Evolutionary conservation across 2,888 invertebrate genomes (phyloP).

Genomic region (Andrena trimmerana): DNA sequence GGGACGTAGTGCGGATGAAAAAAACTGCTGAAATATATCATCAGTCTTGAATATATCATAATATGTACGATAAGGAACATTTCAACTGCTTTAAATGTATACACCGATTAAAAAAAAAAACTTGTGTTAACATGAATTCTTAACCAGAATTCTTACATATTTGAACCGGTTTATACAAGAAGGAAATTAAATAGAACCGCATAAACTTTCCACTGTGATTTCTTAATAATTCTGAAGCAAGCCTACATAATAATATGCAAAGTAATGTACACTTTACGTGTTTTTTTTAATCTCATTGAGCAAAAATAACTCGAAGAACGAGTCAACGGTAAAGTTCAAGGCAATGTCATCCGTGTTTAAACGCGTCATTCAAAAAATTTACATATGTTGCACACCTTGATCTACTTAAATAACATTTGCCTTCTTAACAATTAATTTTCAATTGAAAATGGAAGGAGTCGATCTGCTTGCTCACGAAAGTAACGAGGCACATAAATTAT

Average conservation of each 20-base stretch:
- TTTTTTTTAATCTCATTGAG: not conserved
- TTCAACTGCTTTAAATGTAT: not conserved
- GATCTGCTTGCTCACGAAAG: not conserved
- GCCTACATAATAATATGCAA: not conserved
- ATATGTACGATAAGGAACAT: not conserved
- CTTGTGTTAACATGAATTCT: not conserved
- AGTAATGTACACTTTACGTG: not conserved
- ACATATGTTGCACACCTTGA: not conserved
- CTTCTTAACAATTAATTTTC: no score
- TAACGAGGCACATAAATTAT: not conserved
- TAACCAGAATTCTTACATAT: not conserved
- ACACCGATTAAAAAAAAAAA: not conserved
- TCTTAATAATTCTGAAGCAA: not conserved
- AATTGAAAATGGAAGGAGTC: not conserved
- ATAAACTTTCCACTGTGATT: not conserved
- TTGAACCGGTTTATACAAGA: not conserved
- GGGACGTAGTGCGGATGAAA: slow-evolving; percentile 26
- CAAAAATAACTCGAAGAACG: not conserved
- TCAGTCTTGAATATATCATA: not conserved
- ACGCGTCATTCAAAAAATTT: not conserved
- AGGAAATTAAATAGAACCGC: not conserved
- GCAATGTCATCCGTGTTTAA: not conserved
- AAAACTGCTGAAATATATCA: not conserved
- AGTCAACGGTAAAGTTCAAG: not conserved
- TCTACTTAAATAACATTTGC: no score